Conservation (phyloP, 2,888 invertebrate genomes). For the Aproaerema taeniolella region DNA sequence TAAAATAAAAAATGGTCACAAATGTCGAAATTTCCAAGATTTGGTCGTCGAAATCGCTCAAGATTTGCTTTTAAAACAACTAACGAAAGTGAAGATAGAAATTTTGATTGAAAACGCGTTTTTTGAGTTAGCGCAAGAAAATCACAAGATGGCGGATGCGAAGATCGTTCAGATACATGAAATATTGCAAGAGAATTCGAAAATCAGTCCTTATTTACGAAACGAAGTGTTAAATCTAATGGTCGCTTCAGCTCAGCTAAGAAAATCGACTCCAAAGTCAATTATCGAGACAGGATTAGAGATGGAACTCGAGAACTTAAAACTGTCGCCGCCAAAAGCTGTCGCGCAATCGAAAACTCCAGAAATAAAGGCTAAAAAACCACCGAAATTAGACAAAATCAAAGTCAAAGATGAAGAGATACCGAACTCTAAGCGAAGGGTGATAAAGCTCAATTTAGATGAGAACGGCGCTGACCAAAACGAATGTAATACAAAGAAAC, state of each 20-base stretch:
- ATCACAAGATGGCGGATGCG: conserved; percentile 38
- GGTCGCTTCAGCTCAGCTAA: conserved; percentile 37
- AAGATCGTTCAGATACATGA: conserved; percentile 46
- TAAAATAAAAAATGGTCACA: conserved; percentile 28
- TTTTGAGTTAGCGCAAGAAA: conserved; percentile 39
- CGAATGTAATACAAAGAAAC: conserved; percentile 22
- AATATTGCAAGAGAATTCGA: conserved; percentile 29
- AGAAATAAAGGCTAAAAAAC: conserved; percentile 27
- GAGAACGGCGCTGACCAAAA: conserved; percentile 32
- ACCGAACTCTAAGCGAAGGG: conserved; percentile 41
- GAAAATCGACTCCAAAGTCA: conserved; percentile 25
- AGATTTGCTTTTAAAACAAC: conserved; percentile 25
- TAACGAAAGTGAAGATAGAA: conserved; percentile 32
- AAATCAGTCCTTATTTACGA: conserved; percentile 29
- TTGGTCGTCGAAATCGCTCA: conserved; percentile 34
- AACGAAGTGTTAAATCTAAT: conserved; percentile 52
- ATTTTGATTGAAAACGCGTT: conserved; percentile 45
- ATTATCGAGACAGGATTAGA: conserved; percentile 29
- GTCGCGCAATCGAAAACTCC: conserved; percentile 37
- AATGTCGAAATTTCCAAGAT: conserved; percentile 24
- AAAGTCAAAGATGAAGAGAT: conserved; percentile 50
- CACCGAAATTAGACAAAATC: conserved; percentile 29
- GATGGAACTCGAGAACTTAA: conserved; percentile 37
- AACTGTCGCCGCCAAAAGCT: conserved; percentile 30
- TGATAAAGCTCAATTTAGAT: conserved; percentile 48